phyloP scores from a whole-genome alignment of 1,140 invertebrate genomes.

The Drosophila subpulchrella region DNA sequence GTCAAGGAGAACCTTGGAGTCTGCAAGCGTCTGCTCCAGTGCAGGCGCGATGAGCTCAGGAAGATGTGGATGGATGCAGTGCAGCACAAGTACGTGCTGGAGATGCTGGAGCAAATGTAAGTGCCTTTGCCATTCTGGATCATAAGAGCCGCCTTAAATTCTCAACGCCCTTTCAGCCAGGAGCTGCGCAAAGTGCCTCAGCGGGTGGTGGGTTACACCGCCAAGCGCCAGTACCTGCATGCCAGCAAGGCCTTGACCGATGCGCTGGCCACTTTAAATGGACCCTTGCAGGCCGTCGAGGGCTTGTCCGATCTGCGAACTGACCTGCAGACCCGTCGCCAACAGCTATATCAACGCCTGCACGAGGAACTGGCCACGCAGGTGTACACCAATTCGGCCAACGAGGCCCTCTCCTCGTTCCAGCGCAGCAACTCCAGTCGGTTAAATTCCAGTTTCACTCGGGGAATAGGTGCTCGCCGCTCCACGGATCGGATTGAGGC shows the following conservation, averaged over 20 bases:
- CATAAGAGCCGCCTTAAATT: background rate
- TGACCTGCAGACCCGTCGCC: conserved; percentile 90
- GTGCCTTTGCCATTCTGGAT: conserved; percentile 39
- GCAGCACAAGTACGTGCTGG: conserved; percentile 95
- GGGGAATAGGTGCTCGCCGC: conserved; percentile 85
- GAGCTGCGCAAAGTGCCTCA: conserved; percentile 91
- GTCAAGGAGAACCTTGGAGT: conserved; percentile 96
- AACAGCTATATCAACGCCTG: conserved; percentile 89
- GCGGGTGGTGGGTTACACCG: conserved; percentile 89
- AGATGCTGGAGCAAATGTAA: conserved; percentile 95
- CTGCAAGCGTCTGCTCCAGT: conserved; percentile 95
- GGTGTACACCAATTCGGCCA: conserved; percentile 89
- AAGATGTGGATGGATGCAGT: conserved; percentile 96
- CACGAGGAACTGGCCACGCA: conserved; percentile 91
- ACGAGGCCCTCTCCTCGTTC: conserved; percentile 85
- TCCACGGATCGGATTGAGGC: conserved; percentile 85
- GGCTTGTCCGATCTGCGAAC: conserved; percentile 91
- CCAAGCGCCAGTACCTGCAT: conserved; percentile 93
- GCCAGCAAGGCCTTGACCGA: conserved; percentile 93
- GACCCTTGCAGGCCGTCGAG: conserved; percentile 91
- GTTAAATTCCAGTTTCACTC: conserved; percentile 86
- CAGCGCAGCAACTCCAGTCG: conserved; percentile 88
- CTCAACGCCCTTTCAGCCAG: conserved; percentile 86
- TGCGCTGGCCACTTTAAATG: conserved; percentile 89
- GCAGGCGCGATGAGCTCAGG: conserved; percentile 96